Percentiles rank a stretch among this genome's conserved stretches.
These are phyloP conservation scores for Orchesella flavescens DNA, from an alignment of 2,888 invertebrate genomes.

Conservation along the genomic window DNA sequence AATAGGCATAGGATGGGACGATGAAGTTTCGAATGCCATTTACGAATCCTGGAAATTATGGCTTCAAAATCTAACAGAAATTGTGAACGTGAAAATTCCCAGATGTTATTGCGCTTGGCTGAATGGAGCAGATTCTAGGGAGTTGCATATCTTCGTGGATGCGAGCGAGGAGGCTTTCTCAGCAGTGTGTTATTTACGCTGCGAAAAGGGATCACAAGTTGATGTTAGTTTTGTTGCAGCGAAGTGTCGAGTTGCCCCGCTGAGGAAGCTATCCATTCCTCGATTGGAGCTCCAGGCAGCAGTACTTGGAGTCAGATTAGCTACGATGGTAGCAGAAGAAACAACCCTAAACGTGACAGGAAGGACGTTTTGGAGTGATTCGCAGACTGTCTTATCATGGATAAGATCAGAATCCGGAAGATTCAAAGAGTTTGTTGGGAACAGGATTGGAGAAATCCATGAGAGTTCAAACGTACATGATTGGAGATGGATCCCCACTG, in stretches of 20 bases:
- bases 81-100: constrained; percentile 5
- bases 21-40: constrained; percentile 8
- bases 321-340: background rate
- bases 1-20: constrained; percentile 52
- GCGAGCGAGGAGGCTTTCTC: constrained; percentile 19
- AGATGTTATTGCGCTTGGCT: background rate
- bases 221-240: background rate
- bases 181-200: constrained; percentile 18
- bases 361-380: constrained; percentile 21
- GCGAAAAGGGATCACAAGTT: background rate
- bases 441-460: constrained; percentile 31
- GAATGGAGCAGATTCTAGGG: background rate
- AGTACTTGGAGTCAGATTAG: background rate
- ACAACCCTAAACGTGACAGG: background rate
- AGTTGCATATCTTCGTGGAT: constrained; percentile 27
- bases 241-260: background rate
- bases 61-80: background rate
- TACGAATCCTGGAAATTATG: background rate
- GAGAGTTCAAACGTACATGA: background rate
- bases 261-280: constrained; percentile 26
- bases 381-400: background rate
- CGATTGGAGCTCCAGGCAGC: constrained; percentile 34
- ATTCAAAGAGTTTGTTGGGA: constrained; percentile 20
- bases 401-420: background rate
- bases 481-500: constrained; percentile 17